phyloP scores from a whole-genome alignment of 2,797 vertebrate species.

The Helarctos malayanus region DNA sequence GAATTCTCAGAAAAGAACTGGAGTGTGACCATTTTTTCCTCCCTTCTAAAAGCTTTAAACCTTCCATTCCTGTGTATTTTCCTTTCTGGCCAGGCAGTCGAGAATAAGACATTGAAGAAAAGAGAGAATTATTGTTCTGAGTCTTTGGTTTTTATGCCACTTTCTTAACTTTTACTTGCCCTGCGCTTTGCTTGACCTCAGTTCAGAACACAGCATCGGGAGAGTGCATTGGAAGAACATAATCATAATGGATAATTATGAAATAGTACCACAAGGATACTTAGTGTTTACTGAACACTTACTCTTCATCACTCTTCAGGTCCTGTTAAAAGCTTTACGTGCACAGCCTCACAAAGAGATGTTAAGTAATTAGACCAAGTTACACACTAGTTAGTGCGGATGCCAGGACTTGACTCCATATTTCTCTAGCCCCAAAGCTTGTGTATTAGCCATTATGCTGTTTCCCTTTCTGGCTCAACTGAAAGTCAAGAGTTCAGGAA shows the following conservation, averaged over 20 bases:
- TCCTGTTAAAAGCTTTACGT: neutral
- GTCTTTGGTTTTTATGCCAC: neutral
- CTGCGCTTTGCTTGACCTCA: neutral
- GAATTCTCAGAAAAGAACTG: slow-evolving; percentile 22
- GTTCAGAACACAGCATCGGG: slow-evolving; percentile 10
- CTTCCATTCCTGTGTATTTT: slow-evolving; percentile 18
- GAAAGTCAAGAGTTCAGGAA: slow-evolving; percentile 45
- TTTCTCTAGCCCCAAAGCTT: neutral
- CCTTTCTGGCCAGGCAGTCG: neutral
- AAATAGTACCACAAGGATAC: neutral
- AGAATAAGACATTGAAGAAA: slow-evolving; percentile 12
- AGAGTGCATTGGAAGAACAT: neutral
- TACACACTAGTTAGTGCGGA: neutral
- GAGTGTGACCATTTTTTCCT: neutral
- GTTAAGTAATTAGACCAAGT: neutral
- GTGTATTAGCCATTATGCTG: neutral
- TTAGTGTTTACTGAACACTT: neutral
- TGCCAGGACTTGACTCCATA: neutral
- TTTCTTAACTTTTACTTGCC: slow-evolving; percentile 46
- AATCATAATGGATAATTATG: neutral
- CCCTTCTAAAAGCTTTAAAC: slow-evolving; percentile 17
- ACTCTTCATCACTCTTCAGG: neutral
- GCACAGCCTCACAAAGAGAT: neutral
- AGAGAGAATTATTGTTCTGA: slow-evolving; percentile 31
- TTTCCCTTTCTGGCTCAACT: neutral